phyloP scores from a whole-genome alignment of 1,140 invertebrate genomes.

The Hormaphis cornu region DNA sequence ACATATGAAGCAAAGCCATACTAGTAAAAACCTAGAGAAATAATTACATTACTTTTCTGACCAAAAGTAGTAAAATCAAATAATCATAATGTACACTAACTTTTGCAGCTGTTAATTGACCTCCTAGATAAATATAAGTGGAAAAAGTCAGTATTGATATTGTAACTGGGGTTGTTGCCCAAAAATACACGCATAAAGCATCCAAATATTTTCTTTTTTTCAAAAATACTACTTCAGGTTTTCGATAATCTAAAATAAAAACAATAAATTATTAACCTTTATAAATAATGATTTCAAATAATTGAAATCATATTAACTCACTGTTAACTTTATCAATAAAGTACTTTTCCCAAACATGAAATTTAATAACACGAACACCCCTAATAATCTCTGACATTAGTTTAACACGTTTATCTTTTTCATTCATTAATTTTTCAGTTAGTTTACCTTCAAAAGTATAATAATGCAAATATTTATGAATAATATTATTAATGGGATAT shows the following conservation, averaged over 20 bases:
- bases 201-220: slow-evolving; percentile 89
- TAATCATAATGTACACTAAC: slow-evolving; percentile 45
- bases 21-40: slow-evolving; percentile 71
- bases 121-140: slow-evolving; percentile 74
- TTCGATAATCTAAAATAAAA: slow-evolving; percentile 53
- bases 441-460: slow-evolving; percentile 46
- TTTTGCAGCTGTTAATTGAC: slow-evolving; percentile 72
- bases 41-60: background rate
- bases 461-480: slow-evolving; percentile 19
- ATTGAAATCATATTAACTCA: slow-evolving; percentile 34
- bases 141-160: slow-evolving; percentile 87
- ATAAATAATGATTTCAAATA: background rate
- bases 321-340: slow-evolving; percentile 60
- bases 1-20: slow-evolving; percentile 89
- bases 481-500: background rate
- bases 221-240: slow-evolving; percentile 64
- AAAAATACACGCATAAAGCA: slow-evolving; percentile 97
- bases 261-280: slow-evolving; percentile 24
- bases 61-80: background rate
- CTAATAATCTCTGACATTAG: slow-evolving; percentile 77
- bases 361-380: slow-evolving; percentile 82
- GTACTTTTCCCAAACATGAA: slow-evolving; percentile 86
- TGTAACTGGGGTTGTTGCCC: slow-evolving; percentile 95
- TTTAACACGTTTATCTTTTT: slow-evolving; percentile 84
- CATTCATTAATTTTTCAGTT: slow-evolving; percentile 79